Conservation (phyloP, 2,888 invertebrate genomes). For the Fabriciana adippe region DNA sequence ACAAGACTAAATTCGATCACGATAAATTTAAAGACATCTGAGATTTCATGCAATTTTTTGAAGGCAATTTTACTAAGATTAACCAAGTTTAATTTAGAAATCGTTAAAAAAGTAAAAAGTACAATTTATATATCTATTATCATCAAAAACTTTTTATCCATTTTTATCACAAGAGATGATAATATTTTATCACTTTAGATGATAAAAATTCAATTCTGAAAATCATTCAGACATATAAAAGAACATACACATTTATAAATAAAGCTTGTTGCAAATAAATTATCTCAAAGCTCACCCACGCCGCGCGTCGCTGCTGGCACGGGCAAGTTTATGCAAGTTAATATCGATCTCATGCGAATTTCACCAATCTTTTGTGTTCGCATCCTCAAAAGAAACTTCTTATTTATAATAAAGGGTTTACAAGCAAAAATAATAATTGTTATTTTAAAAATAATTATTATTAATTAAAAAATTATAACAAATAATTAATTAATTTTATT, state of each 20-base stretch:
- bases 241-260: constrained; percentile 1
- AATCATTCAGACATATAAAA: neutral
- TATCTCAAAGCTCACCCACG: constrained; percentile 27
- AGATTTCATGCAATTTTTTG: constrained; percentile 2
- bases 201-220: neutral
- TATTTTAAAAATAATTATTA: no score
- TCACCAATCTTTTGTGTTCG: constrained; percentile 3
- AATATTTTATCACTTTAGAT: no score
- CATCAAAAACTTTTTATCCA: no score
- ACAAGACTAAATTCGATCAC: constrained; percentile 16
- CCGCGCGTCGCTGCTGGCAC: constrained; percentile 18
- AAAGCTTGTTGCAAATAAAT: constrained; percentile 19
- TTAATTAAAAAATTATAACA: no score
- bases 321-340: constrained; percentile 35
- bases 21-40: neutral
- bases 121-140: no score
- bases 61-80: neutral
- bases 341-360: constrained; percentile 18
- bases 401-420: neutral
- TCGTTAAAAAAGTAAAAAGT: no score
- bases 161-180: no score
- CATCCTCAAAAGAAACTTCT: neutral
- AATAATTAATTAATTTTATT: no score
- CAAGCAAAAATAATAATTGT: no score
- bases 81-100: no score